phyloP scores from a whole-genome alignment of 2,113 vertebrate genomes.

The Pterocles orientalis region DNA sequence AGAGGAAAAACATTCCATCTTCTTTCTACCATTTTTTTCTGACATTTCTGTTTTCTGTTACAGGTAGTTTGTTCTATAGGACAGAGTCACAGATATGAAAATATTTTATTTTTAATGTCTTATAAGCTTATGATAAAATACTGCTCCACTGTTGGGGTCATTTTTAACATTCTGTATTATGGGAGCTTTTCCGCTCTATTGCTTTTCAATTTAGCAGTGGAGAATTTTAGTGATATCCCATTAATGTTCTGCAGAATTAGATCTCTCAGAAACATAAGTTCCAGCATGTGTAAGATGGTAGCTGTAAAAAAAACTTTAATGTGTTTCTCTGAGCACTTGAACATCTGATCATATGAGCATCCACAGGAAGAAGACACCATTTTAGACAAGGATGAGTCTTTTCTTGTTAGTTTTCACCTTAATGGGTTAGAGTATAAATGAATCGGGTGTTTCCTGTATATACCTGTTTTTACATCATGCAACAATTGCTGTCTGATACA shows the following conservation, averaged over 20 bases:
- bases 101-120: background rate
- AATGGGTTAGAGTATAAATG: background rate
- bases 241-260: background rate
- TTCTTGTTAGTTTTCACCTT: background rate
- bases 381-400: background rate
- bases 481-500: background rate
- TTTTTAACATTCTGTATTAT: background rate
- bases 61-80: background rate
- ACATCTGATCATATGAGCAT: background rate
- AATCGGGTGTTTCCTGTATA: background rate
- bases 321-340: background rate
- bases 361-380: background rate
- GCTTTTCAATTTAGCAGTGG: background rate
- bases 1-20: background rate
- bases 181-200: background rate
- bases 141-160: background rate
- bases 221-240: background rate
- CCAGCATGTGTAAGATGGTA: background rate
- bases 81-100: background rate
- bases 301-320: background rate
- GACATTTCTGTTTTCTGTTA: background rate
- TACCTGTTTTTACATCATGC: background rate
- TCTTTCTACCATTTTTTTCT: background rate
- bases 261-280: background rate
- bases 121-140: background rate